Conservation (phyloP, 2,888 invertebrate genomes). For the Cheilosia scutellata region DNA sequence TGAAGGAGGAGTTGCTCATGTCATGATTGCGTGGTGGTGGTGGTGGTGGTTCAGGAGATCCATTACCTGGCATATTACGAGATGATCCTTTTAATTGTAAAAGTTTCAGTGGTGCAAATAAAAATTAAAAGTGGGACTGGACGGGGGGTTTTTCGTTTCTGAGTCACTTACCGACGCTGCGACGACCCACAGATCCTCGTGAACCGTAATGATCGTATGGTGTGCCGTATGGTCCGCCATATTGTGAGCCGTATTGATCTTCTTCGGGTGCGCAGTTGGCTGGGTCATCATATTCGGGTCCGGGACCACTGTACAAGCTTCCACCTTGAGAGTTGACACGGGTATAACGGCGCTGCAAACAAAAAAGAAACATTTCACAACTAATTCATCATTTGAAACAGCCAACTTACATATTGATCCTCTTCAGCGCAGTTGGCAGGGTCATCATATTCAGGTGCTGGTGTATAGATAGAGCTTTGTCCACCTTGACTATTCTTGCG, state of each 20-base stretch:
- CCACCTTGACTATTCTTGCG: slow-evolving; percentile 92
- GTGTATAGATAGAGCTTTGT: slow-evolving; percentile 92
- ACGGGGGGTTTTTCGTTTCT: slow-evolving; percentile 19
- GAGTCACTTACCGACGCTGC: slow-evolving; percentile 85
- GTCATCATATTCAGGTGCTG: slow-evolving; percentile 96
- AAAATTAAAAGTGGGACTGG: slow-evolving; percentile 33
- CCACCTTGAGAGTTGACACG: slow-evolving; percentile 88
- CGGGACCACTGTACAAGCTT: slow-evolving; percentile 87
- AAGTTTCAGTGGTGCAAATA: slow-evolving; percentile 37
- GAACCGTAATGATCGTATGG: slow-evolving; percentile 96
- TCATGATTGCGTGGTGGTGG: slow-evolving; percentile 94
- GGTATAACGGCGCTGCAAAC: slow-evolving; percentile 87
- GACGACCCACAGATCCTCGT: slow-evolving; percentile 91
- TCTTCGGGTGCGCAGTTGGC: slow-evolving; percentile 96
- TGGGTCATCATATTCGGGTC: slow-evolving; percentile 96
- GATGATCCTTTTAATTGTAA: slow-evolving; percentile 81
- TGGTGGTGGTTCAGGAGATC: slow-evolving; percentile 88
- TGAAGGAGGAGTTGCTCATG: slow-evolving; percentile 92
- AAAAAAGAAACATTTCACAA: neutral
- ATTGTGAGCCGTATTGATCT: slow-evolving; percentile 95
- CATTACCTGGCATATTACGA: slow-evolving; percentile 84
- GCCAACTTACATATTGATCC: slow-evolving; percentile 90
- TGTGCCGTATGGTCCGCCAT: slow-evolving; percentile 89
- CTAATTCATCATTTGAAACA: too few relatives aligned
- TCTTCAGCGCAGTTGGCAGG: slow-evolving; percentile 96